Conservation (phyloP, 2,797 vertebrate genomes). For the Otolemur crassicaudatus region DNA sequence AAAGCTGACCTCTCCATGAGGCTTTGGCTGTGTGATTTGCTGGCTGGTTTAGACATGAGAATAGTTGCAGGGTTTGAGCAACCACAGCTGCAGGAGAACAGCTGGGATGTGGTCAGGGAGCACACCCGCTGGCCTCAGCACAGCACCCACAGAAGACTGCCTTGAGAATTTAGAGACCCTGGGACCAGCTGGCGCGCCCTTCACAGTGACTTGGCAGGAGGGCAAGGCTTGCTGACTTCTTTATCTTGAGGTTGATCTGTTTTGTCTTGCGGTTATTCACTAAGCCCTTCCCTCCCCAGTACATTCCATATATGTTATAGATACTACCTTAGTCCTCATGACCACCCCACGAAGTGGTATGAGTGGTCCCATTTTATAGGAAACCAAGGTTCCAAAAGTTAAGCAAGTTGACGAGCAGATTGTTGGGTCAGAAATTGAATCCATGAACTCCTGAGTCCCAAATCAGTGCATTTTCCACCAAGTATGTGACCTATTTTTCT, state of each 20-base stretch:
- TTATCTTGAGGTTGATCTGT: background rate
- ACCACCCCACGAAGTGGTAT: background rate
- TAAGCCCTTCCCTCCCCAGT: background rate
- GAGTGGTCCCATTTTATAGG: background rate
- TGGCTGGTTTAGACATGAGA: background rate
- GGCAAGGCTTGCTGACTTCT: background rate
- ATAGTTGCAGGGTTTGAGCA: constrained; percentile 40
- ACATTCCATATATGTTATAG: background rate
- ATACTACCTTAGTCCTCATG: background rate
- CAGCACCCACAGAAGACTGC: constrained; percentile 48
- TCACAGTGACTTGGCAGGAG: background rate
- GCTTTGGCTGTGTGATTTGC: background rate
- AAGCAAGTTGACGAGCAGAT: background rate
- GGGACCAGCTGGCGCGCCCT: constrained; percentile 19
- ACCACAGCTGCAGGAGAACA: constrained; percentile 45
- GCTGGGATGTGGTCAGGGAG: constrained; percentile 55
- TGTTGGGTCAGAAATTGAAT: background rate
- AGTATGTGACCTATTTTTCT: background rate
- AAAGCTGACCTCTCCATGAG: background rate
- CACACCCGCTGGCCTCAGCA: background rate
- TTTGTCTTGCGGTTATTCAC: background rate
- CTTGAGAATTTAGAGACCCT: constrained; percentile 8
- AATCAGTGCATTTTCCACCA: background rate
- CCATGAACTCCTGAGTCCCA: background rate
- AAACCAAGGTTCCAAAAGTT: background rate